Evolutionary conservation across 2,888 invertebrate species (phyloP).

Genomic region (Odontocolon sp.): DNA sequence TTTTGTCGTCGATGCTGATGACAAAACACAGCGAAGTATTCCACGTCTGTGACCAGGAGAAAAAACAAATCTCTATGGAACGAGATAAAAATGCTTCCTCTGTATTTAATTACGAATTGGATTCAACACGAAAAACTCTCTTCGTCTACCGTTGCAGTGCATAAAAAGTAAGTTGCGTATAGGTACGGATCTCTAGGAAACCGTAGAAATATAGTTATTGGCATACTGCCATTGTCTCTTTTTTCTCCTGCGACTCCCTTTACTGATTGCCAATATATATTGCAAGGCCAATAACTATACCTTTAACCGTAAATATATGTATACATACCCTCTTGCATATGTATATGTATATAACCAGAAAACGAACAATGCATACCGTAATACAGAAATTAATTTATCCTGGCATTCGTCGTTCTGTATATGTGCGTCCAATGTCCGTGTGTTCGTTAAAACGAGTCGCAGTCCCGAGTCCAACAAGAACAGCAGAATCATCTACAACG

Average conservation of each 20-base stretch:
- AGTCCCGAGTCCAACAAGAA: no score
- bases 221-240: no score
- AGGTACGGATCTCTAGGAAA: no score
- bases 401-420: not conserved
- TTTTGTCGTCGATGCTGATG: constrained; percentile 12
- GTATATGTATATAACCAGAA: constrained; percentile 6
- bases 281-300: no score
- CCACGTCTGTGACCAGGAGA: not conserved
- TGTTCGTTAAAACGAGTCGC: no score
- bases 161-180: not conserved
- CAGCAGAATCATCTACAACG: not conserved
- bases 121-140: not conserved
- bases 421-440: no score
- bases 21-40: constrained; percentile 63
- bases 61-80: constrained; percentile 15
- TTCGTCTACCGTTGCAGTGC: not conserved
- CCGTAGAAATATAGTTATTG: no score
- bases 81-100: constrained; percentile 58
- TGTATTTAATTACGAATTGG: constrained; percentile 63
- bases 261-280: no score
- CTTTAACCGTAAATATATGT: no score
- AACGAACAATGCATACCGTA: not conserved
- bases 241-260: no score
- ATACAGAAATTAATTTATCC: constrained; percentile 24
- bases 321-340: no score